Evolutionary conservation across 2,113 vertebrate genomes (phyloP).

Genomic region (human): DNA sequence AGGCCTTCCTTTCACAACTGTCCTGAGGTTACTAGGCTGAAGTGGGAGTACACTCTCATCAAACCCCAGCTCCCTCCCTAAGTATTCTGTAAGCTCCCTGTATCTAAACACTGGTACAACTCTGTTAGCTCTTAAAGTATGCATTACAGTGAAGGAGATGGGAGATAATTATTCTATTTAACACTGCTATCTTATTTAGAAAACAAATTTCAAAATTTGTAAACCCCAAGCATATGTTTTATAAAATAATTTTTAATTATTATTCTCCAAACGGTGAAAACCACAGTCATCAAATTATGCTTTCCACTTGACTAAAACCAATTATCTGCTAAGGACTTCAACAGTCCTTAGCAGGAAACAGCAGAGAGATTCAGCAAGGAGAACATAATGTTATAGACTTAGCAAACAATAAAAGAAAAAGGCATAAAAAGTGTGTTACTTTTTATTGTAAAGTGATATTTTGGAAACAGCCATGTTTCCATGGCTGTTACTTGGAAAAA

Average conservation of each 20-base stretch:
- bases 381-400: neutral
- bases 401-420: neutral
- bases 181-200: neutral
- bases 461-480: neutral
- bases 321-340: neutral
- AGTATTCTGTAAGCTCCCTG: neutral
- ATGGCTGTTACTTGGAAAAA: neutral
- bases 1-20: neutral
- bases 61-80: neutral
- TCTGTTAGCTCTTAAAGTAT: neutral
- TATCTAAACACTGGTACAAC: neutral
- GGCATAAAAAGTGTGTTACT: neutral
- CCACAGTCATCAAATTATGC: neutral
- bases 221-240: neutral
- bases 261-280: constrained; percentile 31
- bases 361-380: neutral
- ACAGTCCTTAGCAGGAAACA: neutral
- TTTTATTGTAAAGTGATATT: neutral
- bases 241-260: neutral
- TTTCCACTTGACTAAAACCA: neutral
- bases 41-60: neutral
- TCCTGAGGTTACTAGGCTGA: neutral
- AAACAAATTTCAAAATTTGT: neutral
- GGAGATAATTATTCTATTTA: neutral
- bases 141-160: neutral